Percentiles rank a stretch among this genome's conserved stretches.
These are phyloP conservation scores for Paraplagusia blochii DNA, from an alignment of 2,113 vertebrate species.

Conservation along the genomic window DNA sequence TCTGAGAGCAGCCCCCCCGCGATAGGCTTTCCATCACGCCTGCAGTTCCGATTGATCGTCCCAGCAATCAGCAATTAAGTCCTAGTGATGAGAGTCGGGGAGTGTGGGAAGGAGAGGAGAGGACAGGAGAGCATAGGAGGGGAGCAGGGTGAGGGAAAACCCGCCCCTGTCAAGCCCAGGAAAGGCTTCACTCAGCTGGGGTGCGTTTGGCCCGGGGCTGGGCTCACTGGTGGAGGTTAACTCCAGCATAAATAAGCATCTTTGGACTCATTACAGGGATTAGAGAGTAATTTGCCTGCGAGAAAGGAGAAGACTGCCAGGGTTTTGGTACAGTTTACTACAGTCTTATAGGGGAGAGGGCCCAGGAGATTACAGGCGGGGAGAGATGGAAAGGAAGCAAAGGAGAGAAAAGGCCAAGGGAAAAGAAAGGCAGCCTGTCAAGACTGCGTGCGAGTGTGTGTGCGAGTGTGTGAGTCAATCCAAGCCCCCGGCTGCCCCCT, in stretches of 20 bases:
- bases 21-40: constrained; percentile 63
- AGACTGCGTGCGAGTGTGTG: constrained; percentile 33
- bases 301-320: constrained; percentile 73
- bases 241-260: constrained; percentile 83
- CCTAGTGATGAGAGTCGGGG: constrained; percentile 70
- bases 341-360: constrained; percentile 73
- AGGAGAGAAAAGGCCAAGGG: constrained; percentile 68
- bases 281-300: constrained; percentile 79
- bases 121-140: background rate
- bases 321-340: constrained; percentile 81
- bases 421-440: constrained; percentile 69
- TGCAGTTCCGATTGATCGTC: constrained; percentile 72
- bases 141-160: constrained; percentile 43
- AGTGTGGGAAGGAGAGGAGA: constrained; percentile 27
- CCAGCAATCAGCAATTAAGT: constrained; percentile 79
- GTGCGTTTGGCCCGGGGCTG: constrained; percentile 78
- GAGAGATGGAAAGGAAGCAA: constrained; percentile 64
- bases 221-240: constrained; percentile 82
- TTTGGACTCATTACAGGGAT: constrained; percentile 82
- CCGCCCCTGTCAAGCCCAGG: constrained; percentile 64
- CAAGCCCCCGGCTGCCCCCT: constrained; percentile 73
- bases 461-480: constrained; percentile 65
- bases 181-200: constrained; percentile 75
- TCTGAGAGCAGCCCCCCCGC: constrained; percentile 38
- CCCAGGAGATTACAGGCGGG: constrained; percentile 76